Percentiles rank a stretch among this genome's conserved stretches.
Evolutionary conservation across 2,113 vertebrate genomes (phyloP).

Genomic region (Psilopsiagon aurifrons): DNA sequence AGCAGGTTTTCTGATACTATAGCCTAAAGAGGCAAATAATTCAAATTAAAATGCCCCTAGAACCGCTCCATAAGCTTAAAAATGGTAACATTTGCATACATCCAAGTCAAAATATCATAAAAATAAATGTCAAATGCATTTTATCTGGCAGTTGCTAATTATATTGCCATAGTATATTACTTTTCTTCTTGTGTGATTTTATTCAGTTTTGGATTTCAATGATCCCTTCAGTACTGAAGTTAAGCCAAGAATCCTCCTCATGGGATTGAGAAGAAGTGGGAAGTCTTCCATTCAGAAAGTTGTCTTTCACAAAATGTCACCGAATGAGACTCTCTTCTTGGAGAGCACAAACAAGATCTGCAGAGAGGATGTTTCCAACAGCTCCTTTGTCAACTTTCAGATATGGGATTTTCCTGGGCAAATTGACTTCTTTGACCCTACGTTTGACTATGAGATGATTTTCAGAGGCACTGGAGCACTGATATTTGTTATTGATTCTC

Average conservation of each 20-base stretch:
- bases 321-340: slow-evolving; percentile 91
- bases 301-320: slow-evolving; percentile 96
- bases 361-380: slow-evolving; percentile 91
- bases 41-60: not conserved
- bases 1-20: not conserved
- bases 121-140: not conserved
- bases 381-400: slow-evolving; percentile 94
- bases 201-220: slow-evolving; percentile 85
- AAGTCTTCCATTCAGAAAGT: slow-evolving; percentile 97
- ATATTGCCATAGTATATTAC: not conserved
- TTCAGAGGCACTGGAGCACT: slow-evolving; percentile 91
- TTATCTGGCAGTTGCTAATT: not conserved
- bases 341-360: slow-evolving; percentile 96
- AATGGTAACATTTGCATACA: not conserved
- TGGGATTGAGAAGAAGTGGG: slow-evolving; percentile 91
- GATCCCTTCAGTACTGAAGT: slow-evolving; percentile 89
- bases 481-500: slow-evolving; percentile 94
- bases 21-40: not conserved
- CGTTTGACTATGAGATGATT: slow-evolving; percentile 95
- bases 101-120: not conserved
- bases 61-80: not conserved
- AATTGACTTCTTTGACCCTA: slow-evolving; percentile 93
- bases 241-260: slow-evolving; percentile 93
- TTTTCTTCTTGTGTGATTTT: slow-evolving; percentile 67
- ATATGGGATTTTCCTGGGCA: slow-evolving; percentile 96